These are phyloP conservation scores for Aurelia aurita complex sp. Pacific DNA, from an alignment of 30 jellyfish, hydroid and myxozoan genomes.

Conservation along the genomic window DNA sequence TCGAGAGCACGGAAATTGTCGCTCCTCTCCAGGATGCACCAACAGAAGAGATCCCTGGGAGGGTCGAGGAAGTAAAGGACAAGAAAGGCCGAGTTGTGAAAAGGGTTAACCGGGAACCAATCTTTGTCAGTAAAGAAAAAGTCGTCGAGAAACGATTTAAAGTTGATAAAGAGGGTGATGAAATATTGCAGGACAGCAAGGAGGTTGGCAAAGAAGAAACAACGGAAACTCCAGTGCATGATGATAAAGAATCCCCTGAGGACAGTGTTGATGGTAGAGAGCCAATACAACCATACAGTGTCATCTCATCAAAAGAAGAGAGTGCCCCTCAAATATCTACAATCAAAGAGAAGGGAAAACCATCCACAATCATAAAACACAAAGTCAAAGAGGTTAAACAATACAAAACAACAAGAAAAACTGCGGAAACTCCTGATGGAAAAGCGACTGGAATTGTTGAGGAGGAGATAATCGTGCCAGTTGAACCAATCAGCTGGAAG, in stretches of 20 bases:
- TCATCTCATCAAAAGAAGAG: constrained; percentile 34
- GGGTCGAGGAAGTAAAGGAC: neutral
- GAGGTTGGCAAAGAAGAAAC: neutral
- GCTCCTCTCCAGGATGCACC: neutral
- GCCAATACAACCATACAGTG: constrained; percentile 13
- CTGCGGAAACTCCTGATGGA: constrained; percentile 38
- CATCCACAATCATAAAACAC: neutral
- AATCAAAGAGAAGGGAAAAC: constrained; percentile 28
- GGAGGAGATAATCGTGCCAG: constrained; percentile 46
- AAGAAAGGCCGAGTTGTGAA: neutral
- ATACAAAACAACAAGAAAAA: constrained; percentile 3
- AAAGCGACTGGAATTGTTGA: constrained; percentile 16
- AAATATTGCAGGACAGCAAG: constrained; percentile 26
- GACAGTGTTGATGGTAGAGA: neutral
- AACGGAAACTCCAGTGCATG: neutral
- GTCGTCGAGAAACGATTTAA: constrained; percentile 45
- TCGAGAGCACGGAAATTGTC: constrained; percentile 8
- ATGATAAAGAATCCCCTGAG: neutral
- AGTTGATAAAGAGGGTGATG: constrained; percentile 79
- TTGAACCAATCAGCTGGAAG: constrained; percentile 59
- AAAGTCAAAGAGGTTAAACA: constrained; percentile 2
- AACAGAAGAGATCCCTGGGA: neutral
- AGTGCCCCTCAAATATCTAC: constrained; percentile 12
- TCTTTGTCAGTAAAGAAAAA: constrained; percentile 46
- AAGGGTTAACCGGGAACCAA: neutral